Evolutionary conservation across 1,140 invertebrate species (phyloP).

Genomic region (Ericerus pela): DNA sequence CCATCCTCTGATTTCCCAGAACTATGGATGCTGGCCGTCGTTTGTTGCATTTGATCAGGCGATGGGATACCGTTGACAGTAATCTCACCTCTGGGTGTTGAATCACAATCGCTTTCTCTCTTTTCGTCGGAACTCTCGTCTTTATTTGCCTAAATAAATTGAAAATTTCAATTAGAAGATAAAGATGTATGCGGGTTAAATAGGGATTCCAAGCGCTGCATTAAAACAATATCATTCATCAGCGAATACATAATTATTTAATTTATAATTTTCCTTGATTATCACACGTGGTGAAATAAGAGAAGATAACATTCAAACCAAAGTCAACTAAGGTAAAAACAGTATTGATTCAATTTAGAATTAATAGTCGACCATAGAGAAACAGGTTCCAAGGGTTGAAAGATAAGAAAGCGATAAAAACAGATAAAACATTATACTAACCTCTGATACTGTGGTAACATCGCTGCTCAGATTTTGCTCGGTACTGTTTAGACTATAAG

Average conservation of each 20-base stretch:
- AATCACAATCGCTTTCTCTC: neutral
- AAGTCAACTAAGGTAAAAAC: neutral
- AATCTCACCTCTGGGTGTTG: neutral
- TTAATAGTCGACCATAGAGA: neutral
- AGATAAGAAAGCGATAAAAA: too few relatives aligned
- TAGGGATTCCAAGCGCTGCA: neutral
- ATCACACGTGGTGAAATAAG: too few relatives aligned
- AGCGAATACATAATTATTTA: too few relatives aligned
- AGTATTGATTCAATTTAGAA: neutral
- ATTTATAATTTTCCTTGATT: too few relatives aligned
- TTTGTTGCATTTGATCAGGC: neutral
- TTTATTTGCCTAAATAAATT: neutral
- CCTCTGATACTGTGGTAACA: neutral
- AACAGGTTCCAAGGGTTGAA: too few relatives aligned
- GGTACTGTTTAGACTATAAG: neutral
- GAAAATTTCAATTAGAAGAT: neutral
- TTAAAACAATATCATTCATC: neutral
- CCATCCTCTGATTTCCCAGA: conserved; percentile 5
- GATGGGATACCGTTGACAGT: neutral
- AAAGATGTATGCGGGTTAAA: neutral
- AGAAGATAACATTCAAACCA: too few relatives aligned
- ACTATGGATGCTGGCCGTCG: neutral
- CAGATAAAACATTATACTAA: too few relatives aligned
- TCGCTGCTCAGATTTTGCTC: neutral
- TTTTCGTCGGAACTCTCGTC: neutral